Base-by-base conservation (phyloP, 1,140 invertebrate genomes). In the Drosophila cardini region DNA sequence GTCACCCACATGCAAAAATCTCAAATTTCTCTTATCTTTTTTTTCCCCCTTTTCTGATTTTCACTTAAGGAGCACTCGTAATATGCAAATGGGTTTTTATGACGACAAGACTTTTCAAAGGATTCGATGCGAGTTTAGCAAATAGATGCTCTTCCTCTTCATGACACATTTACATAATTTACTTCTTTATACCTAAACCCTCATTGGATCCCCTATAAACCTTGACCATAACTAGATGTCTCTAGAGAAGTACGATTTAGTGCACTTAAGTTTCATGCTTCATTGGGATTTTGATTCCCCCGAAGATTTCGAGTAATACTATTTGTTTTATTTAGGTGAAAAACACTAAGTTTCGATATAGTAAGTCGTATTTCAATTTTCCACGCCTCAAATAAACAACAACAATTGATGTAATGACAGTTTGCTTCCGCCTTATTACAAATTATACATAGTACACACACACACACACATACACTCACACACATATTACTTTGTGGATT, bases 351-450 rank as follows among this genome's bases (percentile, higher is more conserved):
- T 83, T 82, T 50, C 78, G 38, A 69, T 56, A 69, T 61, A 62
- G 52, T 48, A 53, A 50, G 16, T 56, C 53, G 64, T 67, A 70
- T 78, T 69, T 40, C 42, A 65, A 72, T 64, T 58, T 13, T 43
- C n/a, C 13, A 30, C 32, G 40, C 38, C 30, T 38, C 40, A 74
- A 46, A 32, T 62, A 46, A 46, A 67, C 26, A 69, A 46, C 45
- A 73, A 76, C 57, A 76, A 58, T 52, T 65, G 53, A 76, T 85
- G 68, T 77, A 84, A 85, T 74, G 50, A 52, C 61, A 50, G 34
- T 57, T 76, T 52, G 81, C 69, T 86, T 86, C 82, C 82, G 82
- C 78, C 40, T 71, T 86, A 86, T 78, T 86, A 86, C 78, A 86
- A 83, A 83, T 30, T 45, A 18, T 30, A 26, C 2, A 26, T 83